Base-by-base conservation (phyloP, 2,797 vertebrate species). In the Anisognathus igniventris region DNA sequence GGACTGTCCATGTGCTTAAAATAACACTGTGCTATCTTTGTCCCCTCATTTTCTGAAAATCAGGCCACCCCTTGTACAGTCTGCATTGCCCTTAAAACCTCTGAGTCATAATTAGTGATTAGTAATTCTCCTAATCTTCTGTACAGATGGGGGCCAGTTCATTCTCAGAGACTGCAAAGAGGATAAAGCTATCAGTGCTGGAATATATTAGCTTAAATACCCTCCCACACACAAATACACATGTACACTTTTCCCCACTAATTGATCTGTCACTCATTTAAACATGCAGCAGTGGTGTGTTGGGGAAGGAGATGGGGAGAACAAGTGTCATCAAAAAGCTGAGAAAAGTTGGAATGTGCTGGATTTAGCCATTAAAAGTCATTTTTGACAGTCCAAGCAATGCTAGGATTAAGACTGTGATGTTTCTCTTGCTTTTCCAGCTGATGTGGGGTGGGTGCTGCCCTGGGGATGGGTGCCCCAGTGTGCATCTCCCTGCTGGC, bases 101-200 rank as follows among this genome's bases (percentile, higher is more conserved):
- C 87, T 35, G 86, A 88, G 86, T 97, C 93, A 94, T 97, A 97
- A 97, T 96, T 97, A 93, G 95, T 92, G 95, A 95, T 96, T 92
- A 95, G 94, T 54, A 85, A 83, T 92, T 96, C 95, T 62, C 11
- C 92, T 97, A 94, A 97, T 97, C 93, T 92, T 82, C 88, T 91
- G 86, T 95, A 58, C 97, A 97, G 96, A 96, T 97, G 97, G 96
- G 88, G 88, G 75, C 64, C 57, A 50, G 78, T 93, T 96, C 85
- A 65, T 95, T 91, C 84, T 86, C 72, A 56, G 68, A 80, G 86
- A 44, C 94, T 80, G 73, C 86, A 97, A 96, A 97, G 96, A 96
- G 93, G 96, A 97, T 97, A 93, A 97, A 93, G 73, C 83, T 94
- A 84, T 89, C 80, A 90, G 94, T 12, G 12, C 47, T 90, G 81